These are phyloP conservation scores for Sinocyclocheilus anophthalmus DNA, from an alignment of 2,113 vertebrate genomes.

Conservation along the genomic window DNA sequence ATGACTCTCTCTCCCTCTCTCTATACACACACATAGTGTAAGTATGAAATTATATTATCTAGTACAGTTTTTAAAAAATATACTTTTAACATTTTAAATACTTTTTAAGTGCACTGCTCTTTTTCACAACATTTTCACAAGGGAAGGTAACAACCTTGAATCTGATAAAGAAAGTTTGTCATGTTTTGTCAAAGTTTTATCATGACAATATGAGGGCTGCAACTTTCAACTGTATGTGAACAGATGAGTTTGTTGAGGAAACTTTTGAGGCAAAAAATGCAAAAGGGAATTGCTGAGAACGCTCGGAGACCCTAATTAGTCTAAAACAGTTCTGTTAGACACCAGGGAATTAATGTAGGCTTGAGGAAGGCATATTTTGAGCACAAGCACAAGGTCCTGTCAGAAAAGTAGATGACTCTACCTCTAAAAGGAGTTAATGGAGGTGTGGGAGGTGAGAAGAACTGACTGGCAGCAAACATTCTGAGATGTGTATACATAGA, in stretches of 20 bases:
- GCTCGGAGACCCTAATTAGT: slow-evolving; percentile 49
- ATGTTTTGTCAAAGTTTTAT: too few species aligned
- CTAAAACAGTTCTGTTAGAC: slow-evolving; percentile 47
- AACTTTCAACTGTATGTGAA: slow-evolving; percentile 28
- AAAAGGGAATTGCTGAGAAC: slow-evolving; percentile 2
- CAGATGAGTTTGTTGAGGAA: background rate
- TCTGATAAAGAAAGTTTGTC: background rate
- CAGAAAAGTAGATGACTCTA: slow-evolving; percentile 26
- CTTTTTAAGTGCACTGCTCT: background rate
- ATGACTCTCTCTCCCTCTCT: background rate
- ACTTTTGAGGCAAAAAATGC: background rate
- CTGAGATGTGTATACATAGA: slow-evolving; percentile 25
- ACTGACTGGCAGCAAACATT: slow-evolving; percentile 25
- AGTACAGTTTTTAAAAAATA: background rate
- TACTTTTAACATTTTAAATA: background rate
- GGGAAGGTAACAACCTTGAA: slow-evolving; percentile 7
- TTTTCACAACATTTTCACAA: slow-evolving; percentile 6
- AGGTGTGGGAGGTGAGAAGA: slow-evolving; percentile 39
- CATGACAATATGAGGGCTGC: background rate
- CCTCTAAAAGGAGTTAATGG: slow-evolving; percentile 46
- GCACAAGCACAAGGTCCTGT: slow-evolving; percentile 25
- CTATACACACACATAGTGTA: background rate
- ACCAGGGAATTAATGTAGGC: slow-evolving; percentile 23
- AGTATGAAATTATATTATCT: too few species aligned
- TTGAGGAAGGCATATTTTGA: slow-evolving; percentile 26